phyloP scores from a whole-genome alignment of 2,888 invertebrate species.

The Drosophila eohydei region DNA sequence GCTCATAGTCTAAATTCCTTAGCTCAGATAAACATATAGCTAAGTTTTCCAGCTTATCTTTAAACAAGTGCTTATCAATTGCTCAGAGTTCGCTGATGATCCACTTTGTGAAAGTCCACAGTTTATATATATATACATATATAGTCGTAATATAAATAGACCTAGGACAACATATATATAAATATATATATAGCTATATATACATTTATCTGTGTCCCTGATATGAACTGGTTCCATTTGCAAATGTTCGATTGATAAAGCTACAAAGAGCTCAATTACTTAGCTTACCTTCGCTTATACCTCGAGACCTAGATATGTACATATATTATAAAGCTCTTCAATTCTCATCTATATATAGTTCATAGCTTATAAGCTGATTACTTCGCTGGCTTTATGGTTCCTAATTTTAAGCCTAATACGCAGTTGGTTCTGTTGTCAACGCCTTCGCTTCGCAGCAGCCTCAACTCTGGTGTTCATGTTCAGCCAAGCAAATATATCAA shows the following conservation, averaged over 20 bases:
- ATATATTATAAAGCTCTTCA: background rate
- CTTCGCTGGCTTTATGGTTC: constrained; percentile 7
- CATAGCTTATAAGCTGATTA: constrained; percentile 42
- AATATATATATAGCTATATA: background rate
- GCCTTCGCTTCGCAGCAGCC: constrained; percentile 5
- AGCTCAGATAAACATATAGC: background rate
- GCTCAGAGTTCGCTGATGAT: background rate
- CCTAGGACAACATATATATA: constrained; percentile 5
- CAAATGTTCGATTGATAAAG: background rate
- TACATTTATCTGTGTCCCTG: background rate
- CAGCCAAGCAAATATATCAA: constrained; percentile 21
- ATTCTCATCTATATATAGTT: background rate
- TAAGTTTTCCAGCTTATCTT: background rate
- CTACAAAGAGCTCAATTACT: background rate
- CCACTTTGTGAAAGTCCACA: background rate
- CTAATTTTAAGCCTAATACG: constrained; percentile 1
- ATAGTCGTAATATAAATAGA: background rate
- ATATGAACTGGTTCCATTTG: background rate
- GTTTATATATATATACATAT: background rate
- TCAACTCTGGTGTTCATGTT: constrained; percentile 18
- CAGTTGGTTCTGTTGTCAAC: constrained; percentile 18
- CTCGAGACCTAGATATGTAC: background rate
- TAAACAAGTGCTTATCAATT: background rate
- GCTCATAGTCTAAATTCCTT: background rate
- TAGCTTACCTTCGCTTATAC: background rate